Conservation (phyloP, 2,113 vertebrate genomes). For the Thymallus thymallus region DNA sequence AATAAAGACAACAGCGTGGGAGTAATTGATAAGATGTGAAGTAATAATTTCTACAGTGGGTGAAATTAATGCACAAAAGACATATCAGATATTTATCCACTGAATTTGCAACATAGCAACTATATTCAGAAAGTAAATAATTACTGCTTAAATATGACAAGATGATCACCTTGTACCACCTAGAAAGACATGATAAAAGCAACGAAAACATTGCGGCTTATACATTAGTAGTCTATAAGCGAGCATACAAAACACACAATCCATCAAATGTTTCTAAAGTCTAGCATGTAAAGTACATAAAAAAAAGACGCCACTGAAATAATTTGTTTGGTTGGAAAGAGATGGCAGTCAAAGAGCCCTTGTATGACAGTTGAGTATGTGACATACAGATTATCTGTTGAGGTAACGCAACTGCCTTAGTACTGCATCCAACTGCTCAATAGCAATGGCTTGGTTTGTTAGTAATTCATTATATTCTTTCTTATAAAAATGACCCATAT, state of each 20-base stretch:
- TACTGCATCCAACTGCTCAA: neutral
- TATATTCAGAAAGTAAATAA: too few species aligned
- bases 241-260: conserved; percentile 10
- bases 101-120: too few species aligned
- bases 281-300: conserved; percentile 38
- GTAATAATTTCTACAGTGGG: too few species aligned
- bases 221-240: neutral
- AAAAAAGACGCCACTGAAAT: conserved; percentile 40
- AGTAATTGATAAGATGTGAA: too few species aligned
- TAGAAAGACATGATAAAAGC: too few species aligned
- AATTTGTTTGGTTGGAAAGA: conserved; percentile 23
- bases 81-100: too few species aligned
- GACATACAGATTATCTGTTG: neutral
- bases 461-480: neutral
- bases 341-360: conserved; percentile 3
- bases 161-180: too few species aligned
- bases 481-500: neutral
- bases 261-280: neutral
- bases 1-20: too few species aligned
- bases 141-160: too few species aligned
- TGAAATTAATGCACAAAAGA: too few species aligned
- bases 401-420: neutral
- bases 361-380: neutral
- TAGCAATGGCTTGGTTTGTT: neutral
- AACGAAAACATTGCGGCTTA: neutral